Evolutionary conservation across 2,797 vertebrate genomes (phyloP), one percentile per base, ranked within the genome.

Genomic region (Esox masquinongy): DNA sequence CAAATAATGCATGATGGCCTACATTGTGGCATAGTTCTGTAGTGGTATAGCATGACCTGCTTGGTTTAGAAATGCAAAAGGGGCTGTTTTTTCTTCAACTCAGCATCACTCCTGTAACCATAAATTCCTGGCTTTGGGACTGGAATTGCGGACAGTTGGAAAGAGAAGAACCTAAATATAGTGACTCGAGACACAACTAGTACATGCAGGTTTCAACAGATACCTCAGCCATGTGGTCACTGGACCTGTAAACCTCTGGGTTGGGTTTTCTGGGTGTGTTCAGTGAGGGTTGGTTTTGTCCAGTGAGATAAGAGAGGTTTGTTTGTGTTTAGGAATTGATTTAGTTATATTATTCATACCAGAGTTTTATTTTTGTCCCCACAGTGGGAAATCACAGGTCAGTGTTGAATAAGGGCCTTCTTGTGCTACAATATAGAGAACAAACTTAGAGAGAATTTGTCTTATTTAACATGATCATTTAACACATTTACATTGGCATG

Each of bases 221-320:
- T 79, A 72, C 69, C 71, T 73, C 72, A 68, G 75, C 77, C 67
- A 72, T 63, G 59, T 56, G 74, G 80, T 78, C 43, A 61, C 67
- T 43, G 51, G 68, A 61, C 72, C 76, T 75, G 29, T 49, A 43
- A 70, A 70, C 66, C 66, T 76, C 39, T 68, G 66, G 72, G 26
- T 47, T 50, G 72, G 31, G 66, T 79, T 75, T 63, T 74, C 31
- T 70, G 36, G 78, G 79, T 77, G 76, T 79, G 77, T 66, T 76
- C 70, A 67, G 72, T 51, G 74, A 47, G 72, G 53, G 51, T 66
- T 69, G 0, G 68, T 29, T 66, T 72, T 73, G 36, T 36, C 56
- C 59, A 9, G 53, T 53, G 29, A 82, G 84, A 80, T 77, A 66
- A 75, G 73, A 49, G 63, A 15, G 5, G 43, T 68, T 14, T 74